Percentiles rank a stretch among this genome's conserved stretches.
phyloP scores from a whole-genome alignment of 2,113 vertebrate genomes.

The Mobula hypostoma region DNA sequence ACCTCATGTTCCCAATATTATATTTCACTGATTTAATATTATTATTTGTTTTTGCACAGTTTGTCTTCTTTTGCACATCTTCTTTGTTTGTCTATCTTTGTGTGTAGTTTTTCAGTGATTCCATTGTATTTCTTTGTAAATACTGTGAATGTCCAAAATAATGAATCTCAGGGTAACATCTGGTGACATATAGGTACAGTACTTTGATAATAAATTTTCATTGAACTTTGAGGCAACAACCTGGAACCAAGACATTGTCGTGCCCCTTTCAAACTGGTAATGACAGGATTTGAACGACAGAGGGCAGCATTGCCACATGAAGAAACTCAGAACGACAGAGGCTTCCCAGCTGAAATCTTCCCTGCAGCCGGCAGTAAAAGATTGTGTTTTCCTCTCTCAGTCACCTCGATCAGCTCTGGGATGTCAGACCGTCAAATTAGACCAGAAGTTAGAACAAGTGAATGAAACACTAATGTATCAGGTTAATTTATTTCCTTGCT shows the following conservation, averaged over 20 bases:
- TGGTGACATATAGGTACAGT: no score
- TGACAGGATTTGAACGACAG: background rate
- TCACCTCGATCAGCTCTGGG: background rate
- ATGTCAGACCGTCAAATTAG: background rate
- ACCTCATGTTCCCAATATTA: no score
- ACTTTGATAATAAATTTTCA: no score
- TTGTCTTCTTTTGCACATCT: no score
- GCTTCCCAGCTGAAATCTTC: background rate
- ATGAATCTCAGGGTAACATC: no score
- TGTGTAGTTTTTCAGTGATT: no score
- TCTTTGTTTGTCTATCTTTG: no score
- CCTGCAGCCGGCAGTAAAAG: background rate
- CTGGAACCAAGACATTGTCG: background rate
- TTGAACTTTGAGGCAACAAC: background rate
- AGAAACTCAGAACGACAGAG: no score
- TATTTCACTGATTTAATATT: no score
- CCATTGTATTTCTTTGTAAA: no score
- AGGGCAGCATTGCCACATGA: background rate
- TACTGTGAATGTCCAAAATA: no score
- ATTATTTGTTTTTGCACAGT: no score
- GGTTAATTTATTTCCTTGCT: background rate
- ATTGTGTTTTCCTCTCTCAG: background rate
- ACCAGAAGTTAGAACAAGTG: background rate
- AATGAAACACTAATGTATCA: background rate
- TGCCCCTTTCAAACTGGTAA: background rate